Conservation (phyloP, 2,797 vertebrate genomes). For the Cossypha caffra region DNA sequence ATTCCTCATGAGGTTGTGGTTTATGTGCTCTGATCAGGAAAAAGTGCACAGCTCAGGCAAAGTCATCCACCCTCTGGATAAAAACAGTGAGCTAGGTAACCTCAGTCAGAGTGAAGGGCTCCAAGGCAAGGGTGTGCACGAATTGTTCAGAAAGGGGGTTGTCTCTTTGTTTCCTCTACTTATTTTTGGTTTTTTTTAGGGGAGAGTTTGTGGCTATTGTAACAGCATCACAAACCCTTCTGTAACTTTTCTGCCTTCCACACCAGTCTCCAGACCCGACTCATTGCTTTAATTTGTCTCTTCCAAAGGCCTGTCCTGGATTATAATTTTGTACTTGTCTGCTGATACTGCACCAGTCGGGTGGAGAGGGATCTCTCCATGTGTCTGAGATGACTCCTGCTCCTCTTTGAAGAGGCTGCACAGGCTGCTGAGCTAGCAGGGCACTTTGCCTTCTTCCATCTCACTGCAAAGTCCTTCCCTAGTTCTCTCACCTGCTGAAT, state of each 20-base stretch:
- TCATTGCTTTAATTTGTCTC: background rate
- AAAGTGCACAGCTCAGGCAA: background rate
- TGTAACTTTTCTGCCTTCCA: background rate
- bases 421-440: background rate
- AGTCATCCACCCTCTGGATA: background rate
- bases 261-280: accelerated
- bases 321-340: background rate
- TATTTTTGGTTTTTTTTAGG: background rate
- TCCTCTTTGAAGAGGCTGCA: background rate
- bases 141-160: background rate
- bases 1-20: background rate
- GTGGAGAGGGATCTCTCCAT: background rate
- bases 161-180: background rate
- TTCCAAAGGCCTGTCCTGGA: background rate
- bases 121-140: background rate
- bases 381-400: background rate
- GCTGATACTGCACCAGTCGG: background rate
- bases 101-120: background rate
- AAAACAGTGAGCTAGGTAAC: background rate
- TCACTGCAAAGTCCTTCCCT: background rate
- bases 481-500: background rate
- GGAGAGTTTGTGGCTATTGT: background rate
- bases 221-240: background rate
- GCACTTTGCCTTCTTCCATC: background rate
- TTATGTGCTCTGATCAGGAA: background rate